Conservation (phyloP, 2,797 vertebrate genomes). For the Alcedo atthis region DNA sequence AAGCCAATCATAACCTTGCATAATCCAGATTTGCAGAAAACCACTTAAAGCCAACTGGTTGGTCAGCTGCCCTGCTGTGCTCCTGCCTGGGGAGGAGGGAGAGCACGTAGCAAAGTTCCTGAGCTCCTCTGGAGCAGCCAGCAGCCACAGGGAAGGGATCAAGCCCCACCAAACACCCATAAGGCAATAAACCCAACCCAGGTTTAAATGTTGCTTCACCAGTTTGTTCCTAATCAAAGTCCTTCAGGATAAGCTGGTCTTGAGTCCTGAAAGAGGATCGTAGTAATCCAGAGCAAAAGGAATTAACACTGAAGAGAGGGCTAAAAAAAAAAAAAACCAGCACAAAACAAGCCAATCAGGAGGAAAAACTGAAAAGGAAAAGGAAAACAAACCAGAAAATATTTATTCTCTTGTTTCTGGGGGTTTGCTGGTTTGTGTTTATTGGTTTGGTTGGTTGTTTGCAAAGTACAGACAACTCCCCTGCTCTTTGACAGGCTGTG, state of each 20-base stretch:
- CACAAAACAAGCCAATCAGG: background rate
- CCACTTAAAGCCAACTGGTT: background rate
- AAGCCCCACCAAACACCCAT: background rate
- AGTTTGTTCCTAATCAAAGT: background rate
- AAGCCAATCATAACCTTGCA: background rate
- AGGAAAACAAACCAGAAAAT: no score
- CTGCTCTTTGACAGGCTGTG: background rate
- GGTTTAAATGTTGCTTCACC: background rate
- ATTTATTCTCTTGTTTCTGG: background rate
- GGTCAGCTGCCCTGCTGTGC: background rate
- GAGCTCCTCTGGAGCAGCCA: no score
- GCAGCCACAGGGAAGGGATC: background rate
- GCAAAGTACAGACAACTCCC: background rate
- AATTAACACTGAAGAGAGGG: background rate
- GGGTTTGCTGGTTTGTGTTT: background rate
- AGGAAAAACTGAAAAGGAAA: background rate
- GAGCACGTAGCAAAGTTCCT: background rate
- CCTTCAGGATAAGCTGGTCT: constrained; percentile 11
- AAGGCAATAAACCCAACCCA: background rate
- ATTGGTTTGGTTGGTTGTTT: background rate
- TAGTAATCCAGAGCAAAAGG: constrained; percentile 30
- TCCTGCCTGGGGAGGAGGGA: background rate
- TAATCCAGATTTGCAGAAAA: background rate
- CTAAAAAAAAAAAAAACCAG: background rate
- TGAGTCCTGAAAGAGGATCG: constrained; percentile 23